These are phyloP conservation scores for Scaptomyza hsui DNA, from an alignment of 1,140 invertebrate genomes.

Conservation along the genomic window DNA sequence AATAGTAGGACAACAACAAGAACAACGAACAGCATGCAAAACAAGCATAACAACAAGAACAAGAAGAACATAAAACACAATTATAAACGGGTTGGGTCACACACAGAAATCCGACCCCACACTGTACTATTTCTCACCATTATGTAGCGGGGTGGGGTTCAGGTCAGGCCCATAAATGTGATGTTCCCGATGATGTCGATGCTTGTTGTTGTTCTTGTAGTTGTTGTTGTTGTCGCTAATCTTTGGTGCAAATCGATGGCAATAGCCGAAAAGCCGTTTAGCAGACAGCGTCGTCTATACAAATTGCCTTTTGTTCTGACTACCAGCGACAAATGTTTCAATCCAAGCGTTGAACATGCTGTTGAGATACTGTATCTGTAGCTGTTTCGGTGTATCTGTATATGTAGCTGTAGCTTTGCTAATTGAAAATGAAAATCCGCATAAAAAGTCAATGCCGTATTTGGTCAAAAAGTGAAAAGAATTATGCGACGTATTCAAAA, in stretches of 20 bases:
- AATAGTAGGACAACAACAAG: conserved; percentile 37
- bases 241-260: conserved; percentile 60
- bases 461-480: conserved; percentile 79
- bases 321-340: conserved; percentile 40
- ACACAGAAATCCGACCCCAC: conserved; percentile 26
- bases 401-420: conserved; percentile 21
- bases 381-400: conserved; percentile 25
- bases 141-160: conserved; percentile 1
- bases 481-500: conserved; percentile 56
- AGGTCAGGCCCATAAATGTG: conserved; percentile 69
- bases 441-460: conserved; percentile 53
- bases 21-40: not conserved
- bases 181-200: conserved; percentile 41
- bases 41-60: conserved; percentile 14
- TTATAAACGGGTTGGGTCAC: conserved; percentile 61
- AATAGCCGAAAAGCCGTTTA: conserved; percentile 58
- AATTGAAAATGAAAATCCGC: conserved; percentile 58
- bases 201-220: conserved; percentile 36
- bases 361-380: conserved; percentile 16
- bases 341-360: conserved; percentile 33
- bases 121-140: no score
- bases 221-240: conserved; percentile 50
- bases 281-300: conserved; percentile 42
- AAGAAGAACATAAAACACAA: conserved; percentile 60
- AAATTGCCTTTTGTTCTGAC: conserved; percentile 77